Conservation (phyloP, 2,888 invertebrate genomes). For the Sylvicola fuscatus region DNA sequence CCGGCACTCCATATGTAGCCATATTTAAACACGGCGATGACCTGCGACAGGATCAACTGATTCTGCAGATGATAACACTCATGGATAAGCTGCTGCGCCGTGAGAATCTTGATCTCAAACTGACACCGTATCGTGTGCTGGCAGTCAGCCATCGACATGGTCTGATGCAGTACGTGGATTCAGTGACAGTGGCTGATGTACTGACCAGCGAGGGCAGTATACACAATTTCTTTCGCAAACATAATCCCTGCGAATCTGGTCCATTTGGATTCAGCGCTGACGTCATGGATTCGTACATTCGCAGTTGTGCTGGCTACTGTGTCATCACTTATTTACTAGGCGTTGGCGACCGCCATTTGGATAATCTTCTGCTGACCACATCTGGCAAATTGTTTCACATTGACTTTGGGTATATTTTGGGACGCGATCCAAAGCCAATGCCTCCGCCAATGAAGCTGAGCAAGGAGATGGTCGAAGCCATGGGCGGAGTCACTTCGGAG, state of each 20-base stretch:
- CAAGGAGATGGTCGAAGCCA: conserved; percentile 97
- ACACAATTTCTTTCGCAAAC: conserved; percentile 78
- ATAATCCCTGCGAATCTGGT: conserved; percentile 71
- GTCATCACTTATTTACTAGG: conserved; percentile 95
- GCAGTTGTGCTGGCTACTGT: conserved; percentile 93
- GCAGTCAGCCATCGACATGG: conserved; percentile 94
- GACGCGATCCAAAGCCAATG: conserved; percentile 94
- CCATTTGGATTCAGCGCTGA: conserved; percentile 83
- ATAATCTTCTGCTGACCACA: conserved; percentile 83
- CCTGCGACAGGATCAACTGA: conserved; percentile 89
- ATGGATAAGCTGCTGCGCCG: conserved; percentile 90
- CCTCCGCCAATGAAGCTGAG: conserved; percentile 99
- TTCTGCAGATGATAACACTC: conserved; percentile 91
- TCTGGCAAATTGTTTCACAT: conserved; percentile 89
- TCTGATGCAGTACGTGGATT: conserved; percentile 90
- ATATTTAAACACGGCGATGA: conserved; percentile 98
- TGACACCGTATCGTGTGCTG: conserved; percentile 88
- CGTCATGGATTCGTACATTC: conserved; percentile 93
- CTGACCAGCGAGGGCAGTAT: conserved; percentile 72
- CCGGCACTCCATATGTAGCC: conserved; percentile 67
- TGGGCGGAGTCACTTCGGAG: conserved; percentile 80
- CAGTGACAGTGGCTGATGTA: conserved; percentile 81
- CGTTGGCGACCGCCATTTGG: conserved; percentile 93
- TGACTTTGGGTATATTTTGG: conserved; percentile 95
- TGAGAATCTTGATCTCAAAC: conserved; percentile 89